Evolutionary conservation across 2,113 vertebrate genomes (phyloP), one percentile per base, ranked within the genome.

Genomic region (Hystrix cristata): DNA sequence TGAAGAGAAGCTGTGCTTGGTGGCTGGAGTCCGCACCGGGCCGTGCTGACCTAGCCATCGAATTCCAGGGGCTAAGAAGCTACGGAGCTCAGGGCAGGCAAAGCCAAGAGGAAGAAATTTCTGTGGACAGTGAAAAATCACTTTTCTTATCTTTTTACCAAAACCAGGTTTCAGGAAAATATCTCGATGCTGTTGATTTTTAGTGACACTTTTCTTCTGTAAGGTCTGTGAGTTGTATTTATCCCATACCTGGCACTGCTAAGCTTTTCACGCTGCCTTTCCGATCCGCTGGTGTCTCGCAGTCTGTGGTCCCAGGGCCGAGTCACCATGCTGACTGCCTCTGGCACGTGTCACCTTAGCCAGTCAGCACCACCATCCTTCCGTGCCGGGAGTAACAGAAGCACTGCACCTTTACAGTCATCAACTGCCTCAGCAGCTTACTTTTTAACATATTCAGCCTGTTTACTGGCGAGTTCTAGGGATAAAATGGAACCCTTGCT

Each of bases 161-260:
- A 95, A 98, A 97, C 64, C 92, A 60, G 43, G 87, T 92, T 96
- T 97, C 93, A 87, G 97, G 96, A 96, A 85, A 87, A 87, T 69
- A 81, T n/a, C 59, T 46, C 57, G 10, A 19, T 69, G 67, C 86
- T 85, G 51, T 95, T 74, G 57, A 78, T 93, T 94, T 95, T 74
- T 74, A 74, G 97, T 48, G 90, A 87, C 67, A 23, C 53, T 86
- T 92, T 87, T 72, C 87, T 95, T 88, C 71, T 27, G 11, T 94
- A 8, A 62, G 80, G 76, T 76, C 91, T 38, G 38, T 87, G 95
- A 65, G 83, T 81, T 65, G 62, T 34, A 3, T 34, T 83, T 91
- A 27, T 46, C 65, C 74, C n/a, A 7, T 82, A 9, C 78, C 79
- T 3, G 51, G 69, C 65, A 15, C 92, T 60, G 76, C 79, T 87